Evolutionary conservation across 1,140 invertebrate species (phyloP), one percentile per base, ranked within the genome.

Genomic region (Vanessa atalanta): DNA sequence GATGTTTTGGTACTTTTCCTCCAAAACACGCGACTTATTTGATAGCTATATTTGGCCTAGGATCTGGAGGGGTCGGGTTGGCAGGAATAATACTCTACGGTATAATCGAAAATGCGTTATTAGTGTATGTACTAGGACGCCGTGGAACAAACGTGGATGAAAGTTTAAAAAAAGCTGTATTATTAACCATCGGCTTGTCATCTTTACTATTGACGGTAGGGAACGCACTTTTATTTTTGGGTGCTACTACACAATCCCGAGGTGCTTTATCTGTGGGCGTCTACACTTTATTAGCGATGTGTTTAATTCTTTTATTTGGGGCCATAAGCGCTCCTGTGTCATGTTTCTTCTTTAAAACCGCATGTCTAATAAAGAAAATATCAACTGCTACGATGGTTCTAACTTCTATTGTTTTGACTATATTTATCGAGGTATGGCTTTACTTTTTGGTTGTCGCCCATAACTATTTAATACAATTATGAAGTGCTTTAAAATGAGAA

Each of bases 31-130:
- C 70, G 14, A 79, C 79, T 37, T 83, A 75, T 65, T 67, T 88
- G 23, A 86, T 88, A 31, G 81, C 87, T 2, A 5, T 87, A 15
- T 73, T 82, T 37, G 85, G 84, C 9, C 16, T 88, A n/a, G 77
- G 23, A 0, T 66, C 66, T 15, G 85, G 85, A 11, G 76, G 78
- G 12, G 13, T 73, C 0, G 80, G 82, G 0, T 20, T 88, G 31
- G 48, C 81, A 5, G 80, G 77, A 16, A 77, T 88, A 3, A 43
- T 88, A 11, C 31, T 88, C 8, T 88, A 82, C 53, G 82, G 80
- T 0, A 23, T 86, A 0, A 73, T 86, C 1, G 81, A 87, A 73
- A 73, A 83, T 2, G 77, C 75, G 8, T 31, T 82, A 20, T 23
- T 79, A 16, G 31, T 57, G 3, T 60, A 72, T 23, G 74, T 84